Evolutionary conservation across 2,797 vertebrate species (phyloP).

Genomic region (Hirundo rustica): DNA sequence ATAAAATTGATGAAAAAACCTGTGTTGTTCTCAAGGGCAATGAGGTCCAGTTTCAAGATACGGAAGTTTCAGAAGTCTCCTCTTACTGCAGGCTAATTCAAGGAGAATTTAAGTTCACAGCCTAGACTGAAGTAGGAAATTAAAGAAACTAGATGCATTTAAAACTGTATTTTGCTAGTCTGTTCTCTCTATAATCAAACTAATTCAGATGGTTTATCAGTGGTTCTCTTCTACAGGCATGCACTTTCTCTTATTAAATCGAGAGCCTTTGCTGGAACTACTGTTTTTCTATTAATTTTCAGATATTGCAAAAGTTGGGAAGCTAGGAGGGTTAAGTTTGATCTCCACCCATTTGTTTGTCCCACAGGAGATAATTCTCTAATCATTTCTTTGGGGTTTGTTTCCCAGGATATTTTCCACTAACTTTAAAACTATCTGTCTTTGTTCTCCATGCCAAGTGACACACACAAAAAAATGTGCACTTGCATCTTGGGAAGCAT

Average conservation of each 20-base stretch:
- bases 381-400: neutral
- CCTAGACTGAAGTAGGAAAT: neutral
- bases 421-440: neutral
- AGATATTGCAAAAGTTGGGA: neutral
- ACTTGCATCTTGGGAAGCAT: neutral
- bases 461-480: neutral
- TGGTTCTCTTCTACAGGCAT: neutral
- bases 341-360: neutral
- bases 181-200: neutral
- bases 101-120: neutral
- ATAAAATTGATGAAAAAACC: constrained; percentile 5
- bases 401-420: constrained; percentile 30
- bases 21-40: neutral
- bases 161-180: neutral
- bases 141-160: neutral
- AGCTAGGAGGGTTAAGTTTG: neutral
- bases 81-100: neutral
- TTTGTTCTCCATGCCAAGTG: neutral
- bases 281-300: neutral
- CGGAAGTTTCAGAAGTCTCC: neutral
- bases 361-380: neutral
- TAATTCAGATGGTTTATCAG: neutral
- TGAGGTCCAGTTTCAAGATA: neutral
- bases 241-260: neutral
- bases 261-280: neutral